Percentiles rank a stretch among this genome's conserved stretches.
Conservation (phyloP, 1,140 invertebrate species). For the Drosophila neocordata region DNA sequence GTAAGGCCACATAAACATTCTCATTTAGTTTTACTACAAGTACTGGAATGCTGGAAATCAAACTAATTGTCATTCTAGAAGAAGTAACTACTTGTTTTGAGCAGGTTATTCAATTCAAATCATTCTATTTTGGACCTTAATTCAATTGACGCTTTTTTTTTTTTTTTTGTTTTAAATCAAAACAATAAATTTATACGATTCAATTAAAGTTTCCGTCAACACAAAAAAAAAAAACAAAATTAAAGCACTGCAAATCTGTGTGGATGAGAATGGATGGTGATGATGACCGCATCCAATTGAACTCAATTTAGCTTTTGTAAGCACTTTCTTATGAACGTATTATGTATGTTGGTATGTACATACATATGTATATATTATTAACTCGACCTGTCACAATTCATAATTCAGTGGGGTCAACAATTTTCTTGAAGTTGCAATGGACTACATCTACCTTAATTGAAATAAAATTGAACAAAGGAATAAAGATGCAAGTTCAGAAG, state of each 20-base stretch:
- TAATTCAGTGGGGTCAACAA: neutral
- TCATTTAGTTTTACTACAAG: neutral
- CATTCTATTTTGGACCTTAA: slow-evolving; percentile 3
- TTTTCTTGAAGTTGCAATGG: neutral
- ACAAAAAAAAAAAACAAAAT: slow-evolving; percentile 34
- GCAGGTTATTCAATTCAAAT: slow-evolving; percentile 6
- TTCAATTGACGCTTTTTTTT: slow-evolving; percentile 34
- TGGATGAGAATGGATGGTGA: slow-evolving; percentile 5
- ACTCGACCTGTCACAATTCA: neutral
- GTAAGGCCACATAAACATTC: neutral
- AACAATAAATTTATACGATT: slow-evolving; percentile 63
- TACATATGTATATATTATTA: slow-evolving; percentile 4
- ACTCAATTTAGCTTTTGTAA: slow-evolving; percentile 34
- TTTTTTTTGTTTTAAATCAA: slow-evolving; percentile 26
- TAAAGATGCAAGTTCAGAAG: neutral
- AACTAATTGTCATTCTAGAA: neutral
- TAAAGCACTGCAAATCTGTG: slow-evolving; percentile 20
- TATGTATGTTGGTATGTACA: too few species aligned
- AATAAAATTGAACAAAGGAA: neutral
- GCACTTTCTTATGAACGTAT: too few species aligned
- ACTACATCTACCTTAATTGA: neutral
- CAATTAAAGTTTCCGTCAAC: slow-evolving; percentile 62
- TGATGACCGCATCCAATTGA: slow-evolving; percentile 54
- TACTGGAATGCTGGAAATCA: slow-evolving; percentile 2
- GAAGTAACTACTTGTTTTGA: neutral